Conservation (phyloP, 2,888 invertebrate genomes). For the Eulithis prunata region DNA sequence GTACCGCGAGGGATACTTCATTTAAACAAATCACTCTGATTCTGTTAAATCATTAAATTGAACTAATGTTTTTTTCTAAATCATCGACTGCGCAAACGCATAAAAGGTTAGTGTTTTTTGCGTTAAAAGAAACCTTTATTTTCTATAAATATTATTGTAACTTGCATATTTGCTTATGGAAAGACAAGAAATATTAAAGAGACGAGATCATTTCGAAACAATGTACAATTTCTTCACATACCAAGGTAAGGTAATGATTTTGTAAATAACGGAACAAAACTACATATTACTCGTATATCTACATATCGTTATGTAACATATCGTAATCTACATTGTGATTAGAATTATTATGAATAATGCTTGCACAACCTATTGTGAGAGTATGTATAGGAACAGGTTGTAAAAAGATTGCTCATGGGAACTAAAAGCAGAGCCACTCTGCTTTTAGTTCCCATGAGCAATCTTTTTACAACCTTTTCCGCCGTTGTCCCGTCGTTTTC, state of each 20-base stretch:
- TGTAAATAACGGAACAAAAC: constrained; percentile 15
- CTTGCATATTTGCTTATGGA: no score
- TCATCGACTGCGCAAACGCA: no score
- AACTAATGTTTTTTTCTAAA: no score
- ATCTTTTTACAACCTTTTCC: no score
- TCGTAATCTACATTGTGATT: constrained; percentile 39
- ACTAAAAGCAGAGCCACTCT: neutral
- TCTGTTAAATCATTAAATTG: neutral
- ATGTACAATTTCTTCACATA: neutral
- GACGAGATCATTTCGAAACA: no score
- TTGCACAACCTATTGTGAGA: constrained; percentile 66
- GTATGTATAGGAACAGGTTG: constrained; percentile 26
- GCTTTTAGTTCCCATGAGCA: no score
- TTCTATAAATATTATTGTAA: no score
- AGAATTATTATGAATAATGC: constrained; percentile 45
- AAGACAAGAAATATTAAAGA: no score
- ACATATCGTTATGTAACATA: constrained; percentile 33
- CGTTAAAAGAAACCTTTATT: no score
- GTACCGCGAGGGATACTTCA: constrained; percentile 30
- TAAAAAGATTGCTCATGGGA: neutral
- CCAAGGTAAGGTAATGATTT: neutral
- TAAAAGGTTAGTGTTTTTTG: no score
- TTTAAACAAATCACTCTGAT: neutral
- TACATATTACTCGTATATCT: constrained; percentile 30
- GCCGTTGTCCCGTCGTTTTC: no score